Percentiles rank a stretch among this genome's conserved stretches.
These are phyloP conservation scores for Zygogramma bicolorata DNA, from an alignment of 2,888 invertebrate species.

Conservation along the genomic window DNA sequence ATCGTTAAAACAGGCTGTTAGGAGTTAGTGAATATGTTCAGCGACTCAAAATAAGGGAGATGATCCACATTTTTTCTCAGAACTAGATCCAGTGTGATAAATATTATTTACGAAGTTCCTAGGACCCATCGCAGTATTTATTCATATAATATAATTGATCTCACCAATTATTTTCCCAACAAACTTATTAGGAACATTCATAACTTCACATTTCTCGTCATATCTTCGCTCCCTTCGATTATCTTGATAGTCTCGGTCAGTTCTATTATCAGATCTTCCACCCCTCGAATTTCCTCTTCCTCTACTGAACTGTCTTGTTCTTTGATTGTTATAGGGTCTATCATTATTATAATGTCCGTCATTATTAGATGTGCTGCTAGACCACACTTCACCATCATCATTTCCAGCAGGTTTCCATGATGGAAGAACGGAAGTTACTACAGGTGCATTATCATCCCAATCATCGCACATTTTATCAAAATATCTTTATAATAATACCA, in stretches of 20 bases:
- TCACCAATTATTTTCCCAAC: conserved; percentile 71
- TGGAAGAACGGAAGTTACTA: conserved; percentile 14
- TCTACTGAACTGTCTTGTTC: conserved; percentile 24
- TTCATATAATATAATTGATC: background rate
- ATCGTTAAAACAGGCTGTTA: too few species aligned
- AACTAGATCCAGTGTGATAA: too few species aligned
- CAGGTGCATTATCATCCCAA: conserved; percentile 44
- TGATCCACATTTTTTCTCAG: too few species aligned
- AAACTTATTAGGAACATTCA: conserved; percentile 60
- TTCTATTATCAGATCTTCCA: conserved; percentile 4
- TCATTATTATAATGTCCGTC: conserved; percentile 15
- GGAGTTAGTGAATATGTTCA: too few species aligned
- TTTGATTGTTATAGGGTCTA: too few species aligned
- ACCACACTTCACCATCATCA: conserved; percentile 19
- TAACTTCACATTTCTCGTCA: conserved; percentile 44
- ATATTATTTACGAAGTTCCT: too few species aligned
- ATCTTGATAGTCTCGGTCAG: conserved; percentile 51
- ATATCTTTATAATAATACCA: background rate
- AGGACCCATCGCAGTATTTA: background rate
- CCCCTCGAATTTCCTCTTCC: conserved; percentile 8
- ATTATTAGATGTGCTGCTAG: conserved; percentile 12
- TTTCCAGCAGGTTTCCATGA: background rate
- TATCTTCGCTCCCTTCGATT: conserved; percentile 49
- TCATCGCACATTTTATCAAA: conserved; percentile 39
- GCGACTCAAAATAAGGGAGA: too few species aligned